phyloP scores from a whole-genome alignment of 2,888 invertebrate genomes.

The Cabera pusaria region DNA sequence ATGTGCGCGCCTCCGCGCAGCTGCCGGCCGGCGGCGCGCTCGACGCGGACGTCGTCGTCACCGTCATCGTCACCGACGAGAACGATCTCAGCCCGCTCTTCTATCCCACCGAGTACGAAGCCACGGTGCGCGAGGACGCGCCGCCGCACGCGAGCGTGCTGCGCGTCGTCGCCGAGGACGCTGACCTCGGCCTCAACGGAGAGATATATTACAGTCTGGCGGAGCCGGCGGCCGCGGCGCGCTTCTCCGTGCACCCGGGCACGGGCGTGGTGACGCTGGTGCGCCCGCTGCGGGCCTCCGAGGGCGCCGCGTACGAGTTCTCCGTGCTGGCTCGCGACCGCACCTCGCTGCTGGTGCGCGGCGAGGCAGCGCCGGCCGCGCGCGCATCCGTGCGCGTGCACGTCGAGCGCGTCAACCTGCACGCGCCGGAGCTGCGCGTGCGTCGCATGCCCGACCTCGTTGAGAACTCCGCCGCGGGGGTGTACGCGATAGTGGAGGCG shows the following conservation, averaged over 20 bases:
- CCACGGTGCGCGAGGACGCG: constrained; percentile 94
- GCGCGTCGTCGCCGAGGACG: constrained; percentile 95
- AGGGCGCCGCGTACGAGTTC: constrained; percentile 88
- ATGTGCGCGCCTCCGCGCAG: constrained; percentile 85
- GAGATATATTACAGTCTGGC: constrained; percentile 98
- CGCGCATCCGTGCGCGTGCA: constrained; percentile 90
- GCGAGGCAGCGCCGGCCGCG: constrained; percentile 86
- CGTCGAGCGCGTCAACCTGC: constrained; percentile 92
- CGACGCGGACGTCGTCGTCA: constrained; percentile 88
- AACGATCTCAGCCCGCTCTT: constrained; percentile 97
- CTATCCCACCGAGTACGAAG: constrained; percentile 94
- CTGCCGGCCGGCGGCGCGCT: constrained; percentile 83
- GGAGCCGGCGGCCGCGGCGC: constrained; percentile 86
- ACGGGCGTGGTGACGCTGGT: constrained; percentile 94
- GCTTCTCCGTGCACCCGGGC: constrained; percentile 96
- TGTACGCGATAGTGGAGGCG: constrained; percentile 95
- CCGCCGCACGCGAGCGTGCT: constrained; percentile 92
- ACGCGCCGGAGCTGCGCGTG: constrained; percentile 92
- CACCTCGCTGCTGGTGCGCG: constrained; percentile 84
- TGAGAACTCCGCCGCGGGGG: constrained; percentile 91
- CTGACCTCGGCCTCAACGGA: constrained; percentile 97
- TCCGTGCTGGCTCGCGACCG: constrained; percentile 94
- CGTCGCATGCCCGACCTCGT: constrained; percentile 91
- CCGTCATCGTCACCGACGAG: constrained; percentile 90
- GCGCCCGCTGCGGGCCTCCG: constrained; percentile 88